Conservation (phyloP, 2,888 invertebrate species). For the Sesia apiformis region DNA sequence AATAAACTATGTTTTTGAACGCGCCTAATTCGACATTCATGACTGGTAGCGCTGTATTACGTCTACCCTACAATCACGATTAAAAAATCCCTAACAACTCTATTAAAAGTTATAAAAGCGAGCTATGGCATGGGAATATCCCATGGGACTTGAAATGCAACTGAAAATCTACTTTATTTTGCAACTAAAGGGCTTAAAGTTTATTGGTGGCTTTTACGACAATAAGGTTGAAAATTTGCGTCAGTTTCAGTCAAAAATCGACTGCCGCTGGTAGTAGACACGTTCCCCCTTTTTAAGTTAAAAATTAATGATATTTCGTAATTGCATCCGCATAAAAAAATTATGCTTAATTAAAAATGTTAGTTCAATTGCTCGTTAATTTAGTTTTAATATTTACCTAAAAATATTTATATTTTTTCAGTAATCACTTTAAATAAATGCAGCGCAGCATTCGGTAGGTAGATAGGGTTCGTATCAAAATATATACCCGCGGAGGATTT, state of each 20-base stretch:
- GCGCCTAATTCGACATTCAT: background rate
- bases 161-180: background rate
- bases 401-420: background rate
- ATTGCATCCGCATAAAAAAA: background rate
- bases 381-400: background rate
- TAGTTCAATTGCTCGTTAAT: background rate
- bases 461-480: no score
- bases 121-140: slow-evolving; percentile 8
- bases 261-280: background rate
- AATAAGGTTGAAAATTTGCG: background rate
- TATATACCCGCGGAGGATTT: no score
- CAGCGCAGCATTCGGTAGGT: no score
- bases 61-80: background rate
- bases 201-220: background rate
- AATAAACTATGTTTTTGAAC: background rate
- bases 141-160: background rate
- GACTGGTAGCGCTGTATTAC: background rate
- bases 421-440: no score
- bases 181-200: background rate
- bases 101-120: slow-evolving; percentile 27
- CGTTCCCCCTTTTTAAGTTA: background rate
- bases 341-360: background rate
- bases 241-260: background rate
- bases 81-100: slow-evolving; percentile 16
- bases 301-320: background rate